Percentiles rank a stretch among this genome's conserved stretches.
phyloP scores from a whole-genome alignment of 2,888 invertebrate genomes.

The Dicycla oo region DNA sequence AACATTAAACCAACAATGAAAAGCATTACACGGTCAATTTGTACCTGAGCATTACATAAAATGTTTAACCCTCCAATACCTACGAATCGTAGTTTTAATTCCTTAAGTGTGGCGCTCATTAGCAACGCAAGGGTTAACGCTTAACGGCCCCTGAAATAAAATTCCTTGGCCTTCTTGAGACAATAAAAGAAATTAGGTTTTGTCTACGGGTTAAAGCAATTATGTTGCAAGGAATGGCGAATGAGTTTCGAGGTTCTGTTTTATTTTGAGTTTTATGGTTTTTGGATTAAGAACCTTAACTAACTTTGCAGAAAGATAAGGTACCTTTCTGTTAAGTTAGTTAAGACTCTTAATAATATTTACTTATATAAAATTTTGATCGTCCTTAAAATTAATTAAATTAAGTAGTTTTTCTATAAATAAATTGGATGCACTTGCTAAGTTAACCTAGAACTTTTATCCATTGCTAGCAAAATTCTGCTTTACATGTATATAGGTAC shows the following conservation, averaged over 20 bases:
- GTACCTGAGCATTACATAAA: constrained; percentile 78
- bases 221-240: constrained; percentile 33
- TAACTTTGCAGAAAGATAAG: neutral
- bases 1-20: constrained; percentile 63
- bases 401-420: no score
- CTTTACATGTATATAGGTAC: no score
- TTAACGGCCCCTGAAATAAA: constrained; percentile 83
- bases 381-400: no score
- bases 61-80: constrained; percentile 79
- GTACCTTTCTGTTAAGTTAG: no score
- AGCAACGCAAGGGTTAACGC: constrained; percentile 84
- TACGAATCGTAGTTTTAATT: constrained; percentile 83
- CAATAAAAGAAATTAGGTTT: constrained; percentile 74
- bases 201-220: constrained; percentile 53
- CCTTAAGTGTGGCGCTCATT: constrained; percentile 78
- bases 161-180: constrained; percentile 72
- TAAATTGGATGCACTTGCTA: no score
- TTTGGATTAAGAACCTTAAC: neutral
- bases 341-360: no score
- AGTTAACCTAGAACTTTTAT: no score
- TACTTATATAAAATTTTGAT: no score
- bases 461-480: neutral
- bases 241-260: constrained; percentile 6
- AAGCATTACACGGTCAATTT: constrained; percentile 82
- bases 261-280: constrained; percentile 14